Conservation (phyloP, 2,797 vertebrate genomes). For the Chloroceryle inda region DNA sequence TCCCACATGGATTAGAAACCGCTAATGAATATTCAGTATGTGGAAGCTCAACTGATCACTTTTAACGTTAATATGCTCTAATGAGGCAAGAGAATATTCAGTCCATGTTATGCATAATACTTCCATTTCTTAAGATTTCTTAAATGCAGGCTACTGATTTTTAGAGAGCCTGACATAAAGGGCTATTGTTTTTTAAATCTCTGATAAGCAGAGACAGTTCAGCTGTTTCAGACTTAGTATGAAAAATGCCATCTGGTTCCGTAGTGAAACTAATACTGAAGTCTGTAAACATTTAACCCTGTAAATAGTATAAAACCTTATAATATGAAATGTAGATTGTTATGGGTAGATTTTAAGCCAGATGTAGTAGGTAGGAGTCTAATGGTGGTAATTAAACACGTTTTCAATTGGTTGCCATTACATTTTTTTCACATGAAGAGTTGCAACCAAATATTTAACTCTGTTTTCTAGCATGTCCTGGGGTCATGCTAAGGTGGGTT, state of each 20-base stretch:
- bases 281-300: not conserved
- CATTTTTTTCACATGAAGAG: not conserved
- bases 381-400: not conserved
- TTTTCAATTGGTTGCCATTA: not conserved
- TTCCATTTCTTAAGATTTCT: not conserved
- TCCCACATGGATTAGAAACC: not conserved
- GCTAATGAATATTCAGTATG: not conserved
- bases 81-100: not conserved
- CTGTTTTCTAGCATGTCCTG: not conserved
- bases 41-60: not conserved
- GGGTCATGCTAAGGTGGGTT: not conserved
- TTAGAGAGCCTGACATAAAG: not conserved
- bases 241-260: not conserved
- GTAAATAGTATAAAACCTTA: not conserved
- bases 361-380: not conserved
- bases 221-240: not conserved
- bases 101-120: not conserved
- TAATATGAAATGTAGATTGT: not conserved
- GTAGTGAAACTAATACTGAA: not conserved
- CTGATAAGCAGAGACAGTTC: not conserved
- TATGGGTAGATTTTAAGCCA: not conserved
- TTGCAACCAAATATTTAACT: not conserved
- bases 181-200: not conserved
- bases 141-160: not conserved
- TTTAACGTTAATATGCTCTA: not conserved